These are phyloP conservation scores for Phymatocera aterrima DNA, from an alignment of 2,888 invertebrate genomes.

Conservation along the genomic window DNA sequence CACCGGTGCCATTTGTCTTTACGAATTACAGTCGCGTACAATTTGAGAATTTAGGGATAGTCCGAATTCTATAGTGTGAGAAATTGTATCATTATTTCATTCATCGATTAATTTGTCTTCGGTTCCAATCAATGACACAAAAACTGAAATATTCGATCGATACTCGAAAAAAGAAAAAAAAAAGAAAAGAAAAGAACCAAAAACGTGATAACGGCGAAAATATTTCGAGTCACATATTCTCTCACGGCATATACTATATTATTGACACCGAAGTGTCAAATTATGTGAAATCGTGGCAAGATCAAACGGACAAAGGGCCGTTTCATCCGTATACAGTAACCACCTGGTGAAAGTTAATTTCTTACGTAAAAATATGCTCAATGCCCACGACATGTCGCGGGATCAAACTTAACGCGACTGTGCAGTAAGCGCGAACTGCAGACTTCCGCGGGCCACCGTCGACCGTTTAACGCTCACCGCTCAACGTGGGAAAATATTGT, in stretches of 20 bases:
- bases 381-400: slow-evolving; percentile 5
- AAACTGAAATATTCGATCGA: too few relatives aligned
- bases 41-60: too few relatives aligned
- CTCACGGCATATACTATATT: neutral
- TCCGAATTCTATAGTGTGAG: too few relatives aligned
- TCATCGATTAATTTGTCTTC: too few relatives aligned
- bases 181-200: too few relatives aligned
- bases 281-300: slow-evolving; percentile 25
- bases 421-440: slow-evolving; percentile 4
- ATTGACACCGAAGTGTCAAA: neutral
- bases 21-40: neutral
- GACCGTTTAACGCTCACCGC: too few relatives aligned
- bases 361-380: slow-evolving; percentile 4
- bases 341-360: slow-evolving; percentile 42
- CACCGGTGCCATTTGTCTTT: slow-evolving; percentile 26
- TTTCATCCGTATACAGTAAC: too few relatives aligned
- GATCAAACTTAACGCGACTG: neutral
- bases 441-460: neutral
- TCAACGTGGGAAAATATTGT: slow-evolving; percentile 16
- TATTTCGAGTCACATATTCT: neutral
- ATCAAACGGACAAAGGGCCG: neutral
- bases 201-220: neutral
- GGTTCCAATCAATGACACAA: too few relatives aligned
- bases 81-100: too few relatives aligned
- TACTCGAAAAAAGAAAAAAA: too few relatives aligned